These are phyloP conservation scores for Anguilla pacifica DNA, from an alignment of 2,797 vertebrate species.

Conservation along the genomic window DNA sequence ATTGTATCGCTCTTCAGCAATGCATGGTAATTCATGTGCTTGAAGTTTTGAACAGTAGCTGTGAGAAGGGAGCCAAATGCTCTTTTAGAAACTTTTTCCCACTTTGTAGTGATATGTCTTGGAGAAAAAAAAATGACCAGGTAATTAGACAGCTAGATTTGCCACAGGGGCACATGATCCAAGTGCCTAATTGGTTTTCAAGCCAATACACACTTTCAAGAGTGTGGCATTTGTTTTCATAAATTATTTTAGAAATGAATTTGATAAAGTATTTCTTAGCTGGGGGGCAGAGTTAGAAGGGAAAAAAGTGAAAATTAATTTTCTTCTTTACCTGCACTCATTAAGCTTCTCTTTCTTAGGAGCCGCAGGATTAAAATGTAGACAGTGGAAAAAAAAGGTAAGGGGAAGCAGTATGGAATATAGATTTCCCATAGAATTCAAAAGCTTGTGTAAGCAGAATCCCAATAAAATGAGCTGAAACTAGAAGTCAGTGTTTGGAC, in stretches of 20 bases:
- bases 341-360: background rate
- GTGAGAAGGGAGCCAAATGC: background rate
- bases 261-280: background rate
- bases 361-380: background rate
- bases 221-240: slow-evolving; percentile 6
- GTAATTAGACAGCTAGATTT: background rate
- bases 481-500: background rate
- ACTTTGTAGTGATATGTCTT: background rate
- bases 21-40: background rate
- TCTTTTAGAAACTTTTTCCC: background rate
- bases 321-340: slow-evolving; percentile 13
- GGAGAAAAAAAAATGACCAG: background rate
- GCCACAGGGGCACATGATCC: slow-evolving; percentile 12
- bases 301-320: background rate
- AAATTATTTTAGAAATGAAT: slow-evolving; percentile 12
- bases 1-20: background rate
- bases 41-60: background rate
- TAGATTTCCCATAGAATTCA: background rate
- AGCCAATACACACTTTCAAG: background rate
- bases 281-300: background rate
- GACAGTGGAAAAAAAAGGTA: background rate
- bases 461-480: background rate
- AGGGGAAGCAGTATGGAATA: background rate
- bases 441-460: background rate
- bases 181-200: slow-evolving; percentile 15